Evolutionary conservation across 2,888 invertebrate species (phyloP), one percentile per base, ranked within the genome.

Genomic region (Synergus itoensis): DNA sequence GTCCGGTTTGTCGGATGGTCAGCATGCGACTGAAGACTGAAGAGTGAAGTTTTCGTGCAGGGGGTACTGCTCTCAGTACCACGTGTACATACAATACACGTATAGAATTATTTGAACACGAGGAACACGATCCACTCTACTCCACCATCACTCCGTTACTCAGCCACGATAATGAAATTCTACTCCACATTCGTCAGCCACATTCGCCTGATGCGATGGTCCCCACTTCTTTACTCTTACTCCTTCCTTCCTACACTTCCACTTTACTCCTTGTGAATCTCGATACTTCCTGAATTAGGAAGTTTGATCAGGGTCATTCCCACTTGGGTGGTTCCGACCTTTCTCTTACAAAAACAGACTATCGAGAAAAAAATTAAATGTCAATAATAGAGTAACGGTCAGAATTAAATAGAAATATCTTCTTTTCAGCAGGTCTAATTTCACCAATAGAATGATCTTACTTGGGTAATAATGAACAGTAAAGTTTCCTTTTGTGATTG

Each of bases 121-220:
- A 28, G 75, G 79, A 84, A 82, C 86, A 80, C 86, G 87, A 87
- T 87, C 86, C 87, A 85, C 85, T 89, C 85, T 84, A 83, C 83
- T 87, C 86, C 80, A 83, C 84, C 82, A 82, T 83, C 86, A 81
- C 85, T 85, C 88, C 89, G 89, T 89, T 89, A 89, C 86, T 87
- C 84, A 83, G 84, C 81, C 81, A 80, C 83, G 81, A 85, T 87
- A 85, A 86, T 87, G 86, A 85, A 86, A 88, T 88, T 88, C 87
- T 88, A 88, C 86, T 88, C 87, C 82, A 89, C 86, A 87, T 89
- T 85, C 84, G 85, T 83, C 84, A 81, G 81, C 78, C 79, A 80
- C 79, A 48, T 69, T 69, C 48, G 48, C 45, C 43, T 12, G 43
- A 18, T 18, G 48, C 45, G n/a, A 16, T 48, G 3, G 16, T 48